A percentile compares a stretch with the other conserved stretches of the same genome.
phyloP scores from a whole-genome alignment of 2,113 vertebrate genomes.

The Ploceus nigricollis region DNA sequence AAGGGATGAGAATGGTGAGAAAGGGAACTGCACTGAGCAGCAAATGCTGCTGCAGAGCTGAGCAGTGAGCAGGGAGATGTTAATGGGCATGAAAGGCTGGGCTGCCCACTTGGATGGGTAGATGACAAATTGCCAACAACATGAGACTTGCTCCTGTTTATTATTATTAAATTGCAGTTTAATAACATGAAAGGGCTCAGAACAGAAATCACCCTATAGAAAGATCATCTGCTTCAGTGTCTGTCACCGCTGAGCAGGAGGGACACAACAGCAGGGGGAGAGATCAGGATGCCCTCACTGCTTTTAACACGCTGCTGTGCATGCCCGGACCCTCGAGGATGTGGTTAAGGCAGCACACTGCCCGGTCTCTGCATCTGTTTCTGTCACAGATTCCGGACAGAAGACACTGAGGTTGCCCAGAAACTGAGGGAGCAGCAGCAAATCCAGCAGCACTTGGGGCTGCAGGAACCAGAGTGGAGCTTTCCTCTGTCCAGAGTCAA shows the following conservation, averaged over 20 bases:
- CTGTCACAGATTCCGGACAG: neutral
- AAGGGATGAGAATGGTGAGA: too few species aligned
- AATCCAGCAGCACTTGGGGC: neutral
- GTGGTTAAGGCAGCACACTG: neutral
- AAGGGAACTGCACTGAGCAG: neutral
- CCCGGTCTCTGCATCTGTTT: neutral
- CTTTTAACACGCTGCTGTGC: neutral
- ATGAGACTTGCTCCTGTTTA: neutral
- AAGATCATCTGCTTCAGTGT: neutral
- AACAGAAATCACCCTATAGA: neutral
- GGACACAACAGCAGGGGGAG: neutral
- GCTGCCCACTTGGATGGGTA: neutral
- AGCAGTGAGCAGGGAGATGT: neutral
- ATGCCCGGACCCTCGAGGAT: neutral
- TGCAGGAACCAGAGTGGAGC: neutral
- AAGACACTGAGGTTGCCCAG: neutral
- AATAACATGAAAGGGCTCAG: neutral
- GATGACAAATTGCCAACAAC: conserved; percentile 14
- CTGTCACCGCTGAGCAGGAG: neutral
- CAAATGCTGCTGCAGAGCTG: neutral
- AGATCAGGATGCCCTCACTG: neutral
- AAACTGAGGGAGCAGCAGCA: neutral
- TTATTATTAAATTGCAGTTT: neutral
- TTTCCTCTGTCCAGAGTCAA: neutral
- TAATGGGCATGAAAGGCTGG: neutral